Evolutionary conservation across 2,113 vertebrate genomes (phyloP).

Genomic region (Petroica traversi): DNA sequence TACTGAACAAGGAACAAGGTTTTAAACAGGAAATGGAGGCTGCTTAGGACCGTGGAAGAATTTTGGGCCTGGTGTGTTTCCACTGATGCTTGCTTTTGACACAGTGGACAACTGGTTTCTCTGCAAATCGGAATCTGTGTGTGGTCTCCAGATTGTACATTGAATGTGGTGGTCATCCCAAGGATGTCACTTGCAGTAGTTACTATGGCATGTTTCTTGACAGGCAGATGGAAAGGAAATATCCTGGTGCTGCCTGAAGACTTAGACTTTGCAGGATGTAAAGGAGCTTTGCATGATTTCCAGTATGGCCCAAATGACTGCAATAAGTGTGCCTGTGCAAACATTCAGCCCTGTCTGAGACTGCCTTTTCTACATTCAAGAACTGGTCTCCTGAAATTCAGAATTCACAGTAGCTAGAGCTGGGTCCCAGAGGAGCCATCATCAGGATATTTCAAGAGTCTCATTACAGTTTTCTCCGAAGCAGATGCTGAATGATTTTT

Average conservation of each 20-base stretch:
- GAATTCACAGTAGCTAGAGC: not conserved
- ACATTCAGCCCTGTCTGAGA: not conserved
- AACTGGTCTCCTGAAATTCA: not conserved
- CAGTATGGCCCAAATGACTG: not conserved
- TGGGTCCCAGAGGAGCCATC: not conserved
- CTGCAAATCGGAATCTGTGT: not conserved
- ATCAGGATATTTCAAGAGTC: not conserved
- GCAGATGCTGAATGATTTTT: not conserved
- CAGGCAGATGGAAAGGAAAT: not conserved
- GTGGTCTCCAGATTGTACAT: not conserved
- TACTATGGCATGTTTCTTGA: not conserved
- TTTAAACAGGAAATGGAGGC: not conserved
- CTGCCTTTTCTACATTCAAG: not conserved
- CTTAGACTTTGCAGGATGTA: not conserved
- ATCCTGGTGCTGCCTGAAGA: not conserved
- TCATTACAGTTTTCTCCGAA: not conserved
- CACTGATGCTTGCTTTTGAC: not conserved
- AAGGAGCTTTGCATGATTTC: not conserved
- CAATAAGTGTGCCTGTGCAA: not conserved
- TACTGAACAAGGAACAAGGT: not conserved
- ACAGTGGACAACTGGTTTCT: not conserved
- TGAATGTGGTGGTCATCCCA: not conserved
- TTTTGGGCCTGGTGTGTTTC: not conserved
- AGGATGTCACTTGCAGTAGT: not conserved
- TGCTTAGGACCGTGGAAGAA: not conserved